Evolutionary conservation across 2,797 vertebrate genomes (phyloP).

Genomic region (Chloroceryle amazona): DNA sequence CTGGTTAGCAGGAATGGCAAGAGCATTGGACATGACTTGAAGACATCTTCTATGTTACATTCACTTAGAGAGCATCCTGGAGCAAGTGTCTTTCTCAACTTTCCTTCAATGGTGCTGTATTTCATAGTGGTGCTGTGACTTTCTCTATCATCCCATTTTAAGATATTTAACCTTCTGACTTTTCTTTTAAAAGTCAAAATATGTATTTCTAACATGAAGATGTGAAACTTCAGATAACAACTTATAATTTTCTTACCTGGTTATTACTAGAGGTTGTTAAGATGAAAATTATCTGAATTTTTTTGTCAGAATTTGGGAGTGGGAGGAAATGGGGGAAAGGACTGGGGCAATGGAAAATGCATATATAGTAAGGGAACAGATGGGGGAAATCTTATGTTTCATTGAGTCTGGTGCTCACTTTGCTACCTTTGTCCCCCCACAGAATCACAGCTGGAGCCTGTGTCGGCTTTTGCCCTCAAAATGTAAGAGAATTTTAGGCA

Average conservation of each 20-base stretch:
- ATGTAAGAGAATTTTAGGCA: not conserved
- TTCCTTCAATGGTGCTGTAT: rapidly evolving
- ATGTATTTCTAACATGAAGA: not conserved
- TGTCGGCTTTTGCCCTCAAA: not conserved
- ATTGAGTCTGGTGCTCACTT: not conserved
- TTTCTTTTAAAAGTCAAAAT: not conserved
- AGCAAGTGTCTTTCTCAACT: not conserved
- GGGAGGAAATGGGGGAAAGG: not conserved
- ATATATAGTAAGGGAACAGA: not conserved
- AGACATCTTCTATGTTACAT: not conserved
- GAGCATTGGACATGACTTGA: not conserved
- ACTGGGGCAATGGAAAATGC: not conserved
- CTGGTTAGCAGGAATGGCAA: not conserved
- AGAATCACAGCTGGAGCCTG: not conserved
- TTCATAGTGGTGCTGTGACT: not conserved
- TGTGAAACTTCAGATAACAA: not conserved
- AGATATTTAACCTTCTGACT: not conserved
- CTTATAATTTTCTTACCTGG: not conserved
- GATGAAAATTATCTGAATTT: not conserved
- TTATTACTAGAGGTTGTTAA: not conserved
- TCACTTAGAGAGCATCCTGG: not conserved
- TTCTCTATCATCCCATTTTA: not conserved
- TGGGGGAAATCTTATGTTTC: not conserved
- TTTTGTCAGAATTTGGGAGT: not conserved
- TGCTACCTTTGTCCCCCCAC: not conserved